A percentile compares a stretch with the other conserved stretches of the same genome.
These are phyloP conservation scores for Corticium candelabrum DNA, from an alignment of 37 sponge, comb jelly and placozoan genomes.

Conservation along the genomic window DNA sequence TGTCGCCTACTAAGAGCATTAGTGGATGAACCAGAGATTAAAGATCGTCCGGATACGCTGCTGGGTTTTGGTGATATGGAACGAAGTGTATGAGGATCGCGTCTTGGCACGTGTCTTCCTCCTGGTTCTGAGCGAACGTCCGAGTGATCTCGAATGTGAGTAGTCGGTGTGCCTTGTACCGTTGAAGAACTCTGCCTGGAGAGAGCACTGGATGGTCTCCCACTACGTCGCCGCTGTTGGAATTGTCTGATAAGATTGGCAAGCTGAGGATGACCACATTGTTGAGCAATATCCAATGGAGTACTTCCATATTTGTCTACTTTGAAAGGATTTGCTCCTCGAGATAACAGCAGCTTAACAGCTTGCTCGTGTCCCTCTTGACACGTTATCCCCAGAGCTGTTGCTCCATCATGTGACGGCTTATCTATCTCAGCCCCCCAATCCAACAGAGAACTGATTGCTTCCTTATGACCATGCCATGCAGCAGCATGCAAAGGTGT, in stretches of 20 bases:
- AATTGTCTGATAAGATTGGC: neutral
- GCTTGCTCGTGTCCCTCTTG: neutral
- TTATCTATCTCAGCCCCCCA: neutral
- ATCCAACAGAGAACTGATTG: neutral
- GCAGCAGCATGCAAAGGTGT: neutral
- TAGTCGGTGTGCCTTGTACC: no score
- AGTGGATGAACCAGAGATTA: no score
- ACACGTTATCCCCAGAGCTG: neutral
- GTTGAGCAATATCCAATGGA: neutral
- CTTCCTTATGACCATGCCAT: neutral
- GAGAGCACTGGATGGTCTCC: no score
- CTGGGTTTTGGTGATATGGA: no score
- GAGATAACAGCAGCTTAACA: neutral
- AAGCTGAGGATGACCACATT: neutral
- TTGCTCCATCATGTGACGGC: neutral
- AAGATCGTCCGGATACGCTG: no score
- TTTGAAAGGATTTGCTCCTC: neutral
- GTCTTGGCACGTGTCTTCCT: no score
- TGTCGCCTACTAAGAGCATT: no score
- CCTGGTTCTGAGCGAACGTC: no score
- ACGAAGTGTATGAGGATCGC: no score
- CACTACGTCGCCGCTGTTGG: no score
- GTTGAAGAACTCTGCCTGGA: no score
- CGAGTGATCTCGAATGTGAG: no score
- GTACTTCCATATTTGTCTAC: neutral